A percentile compares a stretch with the other conserved stretches of the same genome.
Conservation (phyloP, 2,797 vertebrate species). For the Leptodactylus fallax region DNA sequence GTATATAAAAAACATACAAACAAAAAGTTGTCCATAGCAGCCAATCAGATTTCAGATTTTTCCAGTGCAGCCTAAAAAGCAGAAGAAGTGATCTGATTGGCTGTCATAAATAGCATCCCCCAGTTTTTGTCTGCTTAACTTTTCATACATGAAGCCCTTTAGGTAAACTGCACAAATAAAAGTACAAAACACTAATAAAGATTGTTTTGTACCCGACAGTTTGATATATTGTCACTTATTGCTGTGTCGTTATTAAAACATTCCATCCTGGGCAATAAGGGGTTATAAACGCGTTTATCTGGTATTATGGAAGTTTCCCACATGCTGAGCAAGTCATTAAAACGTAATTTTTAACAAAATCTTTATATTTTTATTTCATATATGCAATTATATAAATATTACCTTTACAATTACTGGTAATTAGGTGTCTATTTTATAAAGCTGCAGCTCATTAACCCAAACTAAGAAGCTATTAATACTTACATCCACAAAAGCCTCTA, state of each 20-base stretch:
- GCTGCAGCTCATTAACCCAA: constrained; percentile 61
- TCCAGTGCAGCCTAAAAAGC: neutral
- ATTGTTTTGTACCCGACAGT: constrained; percentile 3
- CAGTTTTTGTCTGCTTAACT: neutral
- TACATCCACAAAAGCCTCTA: constrained; percentile 40
- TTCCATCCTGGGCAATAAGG: constrained; percentile 47
- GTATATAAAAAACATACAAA: neutral
- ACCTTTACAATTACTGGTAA: constrained; percentile 64
- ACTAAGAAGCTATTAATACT: constrained; percentile 61
- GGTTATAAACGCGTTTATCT: constrained; percentile 39
- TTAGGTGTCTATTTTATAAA: constrained; percentile 58
- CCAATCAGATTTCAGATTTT: neutral
- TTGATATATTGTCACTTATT: constrained; percentile 12
- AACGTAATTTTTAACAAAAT: constrained; percentile 61
- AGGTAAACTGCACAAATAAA: constrained; percentile 24
- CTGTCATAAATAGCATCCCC: neutral
- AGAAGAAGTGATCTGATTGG: neutral
- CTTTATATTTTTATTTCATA: constrained; percentile 40
- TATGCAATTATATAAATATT: constrained; percentile 65
- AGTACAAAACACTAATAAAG: constrained; percentile 23
- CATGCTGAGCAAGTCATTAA: constrained; percentile 62
- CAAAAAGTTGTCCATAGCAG: neutral
- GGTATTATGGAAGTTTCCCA: constrained; percentile 49
- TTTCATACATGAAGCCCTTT: neutral
- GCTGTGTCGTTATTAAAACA: constrained; percentile 38